phyloP scores from a whole-genome alignment of 2,113 vertebrate genomes.

The Podocnemis expansa region DNA sequence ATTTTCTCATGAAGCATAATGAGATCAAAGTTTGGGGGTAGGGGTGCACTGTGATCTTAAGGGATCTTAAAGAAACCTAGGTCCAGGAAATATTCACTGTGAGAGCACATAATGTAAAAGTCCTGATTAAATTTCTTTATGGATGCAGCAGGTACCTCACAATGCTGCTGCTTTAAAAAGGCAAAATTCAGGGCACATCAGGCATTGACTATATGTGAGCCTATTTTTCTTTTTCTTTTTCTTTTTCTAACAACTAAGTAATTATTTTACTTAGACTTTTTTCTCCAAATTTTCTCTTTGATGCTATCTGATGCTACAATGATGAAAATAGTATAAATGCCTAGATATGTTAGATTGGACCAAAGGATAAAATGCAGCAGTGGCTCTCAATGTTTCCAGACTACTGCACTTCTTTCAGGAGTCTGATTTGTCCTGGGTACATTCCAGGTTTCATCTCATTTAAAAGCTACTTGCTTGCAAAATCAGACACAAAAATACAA shows the following conservation, averaged over 20 bases:
- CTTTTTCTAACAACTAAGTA: background rate
- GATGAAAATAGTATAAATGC: background rate
- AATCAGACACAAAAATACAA: too few species aligned
- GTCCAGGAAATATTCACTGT: background rate
- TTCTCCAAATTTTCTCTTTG: too few species aligned
- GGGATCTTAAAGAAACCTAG: background rate
- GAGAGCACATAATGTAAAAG: background rate
- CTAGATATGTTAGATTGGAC: background rate
- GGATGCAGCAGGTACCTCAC: background rate
- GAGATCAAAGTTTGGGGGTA: background rate
- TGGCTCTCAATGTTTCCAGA: too few species aligned
- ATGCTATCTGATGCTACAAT: background rate
- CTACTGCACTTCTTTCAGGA: too few species aligned
- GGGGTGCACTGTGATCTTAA: background rate
- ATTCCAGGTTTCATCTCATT: too few species aligned
- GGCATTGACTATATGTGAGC: accelerated
- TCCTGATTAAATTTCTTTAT: background rate
- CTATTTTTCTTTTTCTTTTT: background rate
- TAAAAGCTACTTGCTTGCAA: too few species aligned
- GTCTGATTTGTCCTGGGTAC: too few species aligned
- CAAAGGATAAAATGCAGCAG: accelerated
- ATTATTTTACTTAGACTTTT: too few species aligned
- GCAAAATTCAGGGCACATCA: background rate
- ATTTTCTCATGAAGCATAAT: background rate
- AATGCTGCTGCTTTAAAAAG: background rate